Percentiles rank a stretch among this genome's conserved stretches.
These are phyloP conservation scores for Vireo griseus DNA, from an alignment of 2,797 vertebrate genomes.

Conservation along the genomic window DNA sequence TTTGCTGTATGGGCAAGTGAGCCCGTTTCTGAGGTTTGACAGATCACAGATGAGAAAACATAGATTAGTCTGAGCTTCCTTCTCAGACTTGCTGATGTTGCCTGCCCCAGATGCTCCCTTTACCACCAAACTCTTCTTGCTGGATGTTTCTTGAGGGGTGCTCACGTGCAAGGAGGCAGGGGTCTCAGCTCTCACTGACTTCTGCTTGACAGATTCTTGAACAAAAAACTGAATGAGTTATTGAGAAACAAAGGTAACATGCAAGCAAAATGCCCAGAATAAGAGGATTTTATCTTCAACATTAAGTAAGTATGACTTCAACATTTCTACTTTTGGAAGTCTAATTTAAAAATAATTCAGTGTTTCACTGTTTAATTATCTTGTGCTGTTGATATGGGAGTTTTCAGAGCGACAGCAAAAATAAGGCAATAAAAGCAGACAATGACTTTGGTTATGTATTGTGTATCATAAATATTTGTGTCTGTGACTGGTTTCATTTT, in stretches of 20 bases:
- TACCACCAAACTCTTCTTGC: background rate
- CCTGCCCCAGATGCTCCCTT: background rate
- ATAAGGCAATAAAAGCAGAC: slow-evolving; percentile 65
- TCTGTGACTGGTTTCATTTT: slow-evolving; percentile 72
- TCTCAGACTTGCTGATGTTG: background rate
- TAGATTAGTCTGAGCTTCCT: background rate
- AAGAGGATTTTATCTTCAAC: background rate
- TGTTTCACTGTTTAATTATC: slow-evolving; percentile 50
- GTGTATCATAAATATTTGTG: slow-evolving; percentile 68
- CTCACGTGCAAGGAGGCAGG: background rate
- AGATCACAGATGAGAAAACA: background rate
- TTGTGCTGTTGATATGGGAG: slow-evolving; percentile 33
- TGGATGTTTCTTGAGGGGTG: background rate
- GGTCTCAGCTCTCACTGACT: background rate
- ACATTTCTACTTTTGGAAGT: slow-evolving; percentile 12
- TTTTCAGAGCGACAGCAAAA: slow-evolving; percentile 59
- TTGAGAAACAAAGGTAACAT: background rate
- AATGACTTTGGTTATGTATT: slow-evolving; percentile 74
- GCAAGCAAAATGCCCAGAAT: background rate
- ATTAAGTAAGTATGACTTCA: background rate
- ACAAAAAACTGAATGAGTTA: background rate
- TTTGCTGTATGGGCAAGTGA: background rate
- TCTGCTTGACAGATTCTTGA: background rate
- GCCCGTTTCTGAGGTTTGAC: background rate
- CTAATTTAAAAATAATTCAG: slow-evolving; percentile 53